Evolutionary conservation across 2,888 invertebrate genomes (phyloP), one percentile per base, ranked within the genome.

Genomic region (Asteroscopus sphinx): DNA sequence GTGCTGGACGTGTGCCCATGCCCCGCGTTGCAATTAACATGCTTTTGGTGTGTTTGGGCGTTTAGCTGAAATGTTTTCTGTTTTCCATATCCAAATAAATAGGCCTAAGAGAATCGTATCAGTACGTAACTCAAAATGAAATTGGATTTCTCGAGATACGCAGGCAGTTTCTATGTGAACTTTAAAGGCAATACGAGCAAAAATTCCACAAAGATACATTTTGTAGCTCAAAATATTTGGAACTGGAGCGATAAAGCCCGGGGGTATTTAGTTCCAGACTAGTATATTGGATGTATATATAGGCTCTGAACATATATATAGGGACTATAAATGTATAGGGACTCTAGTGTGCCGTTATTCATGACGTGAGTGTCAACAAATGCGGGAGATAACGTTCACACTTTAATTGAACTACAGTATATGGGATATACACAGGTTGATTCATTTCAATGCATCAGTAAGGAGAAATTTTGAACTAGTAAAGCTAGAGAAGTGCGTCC

Each of bases 61-160:
- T n/a, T n/a, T n/a, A 4, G 11, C 28, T 12, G n/a, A 25, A 2
- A 30, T 9, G 12, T 41, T 35, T 3, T 41, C 40, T 41, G 12
- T 30, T 13, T 30, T 16, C 41, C 9, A 11, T 11, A 26, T 13
- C 1, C 16, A 35, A 61, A 32, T 26, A 63, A 55, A 63, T 21
- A 42, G 12, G 26, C 35, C 26, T 21, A 7, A 9, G n/a, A 17
- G 17, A 0, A 30, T 45, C 39, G 21, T 26, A 36, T 35, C 36
- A 42, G 37, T 61, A 62, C 25, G 11, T 12, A 60, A 61, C 53
- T 53, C 30, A 44, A 63, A 61, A 53, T 15, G 5, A 63, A 63
- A 63, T 63, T 49, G 40, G 40, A 65, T 58, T 36, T 36, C 4
- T 26, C 16, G 8, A 11, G 17, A 41, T 11, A 41, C 41, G 21